Conservation (phyloP, 2,797 vertebrate species). For the Lophotriccus pileatus region DNA sequence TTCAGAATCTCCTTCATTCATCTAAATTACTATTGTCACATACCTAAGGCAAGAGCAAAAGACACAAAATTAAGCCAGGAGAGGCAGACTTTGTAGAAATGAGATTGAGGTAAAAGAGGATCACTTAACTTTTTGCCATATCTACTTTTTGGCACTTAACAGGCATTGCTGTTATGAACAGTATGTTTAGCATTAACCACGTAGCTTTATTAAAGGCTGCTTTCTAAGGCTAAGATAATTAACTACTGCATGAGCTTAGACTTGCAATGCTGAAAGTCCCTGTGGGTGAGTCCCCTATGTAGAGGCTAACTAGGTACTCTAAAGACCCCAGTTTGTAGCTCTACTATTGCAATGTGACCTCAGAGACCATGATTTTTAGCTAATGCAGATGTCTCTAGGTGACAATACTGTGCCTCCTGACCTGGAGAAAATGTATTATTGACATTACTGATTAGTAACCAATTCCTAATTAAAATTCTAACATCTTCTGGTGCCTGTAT, state of each 20-base stretch:
- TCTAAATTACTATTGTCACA: neutral
- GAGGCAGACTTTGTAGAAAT: neutral
- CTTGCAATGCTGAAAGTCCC: neutral
- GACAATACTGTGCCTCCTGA: neutral
- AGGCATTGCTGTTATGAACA: neutral
- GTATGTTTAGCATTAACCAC: rapidly evolving
- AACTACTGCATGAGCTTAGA: neutral
- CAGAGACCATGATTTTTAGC: neutral
- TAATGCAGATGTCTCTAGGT: neutral
- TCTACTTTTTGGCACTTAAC: neutral
- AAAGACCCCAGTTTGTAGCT: neutral
- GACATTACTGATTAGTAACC: neutral
- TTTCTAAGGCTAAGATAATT: neutral
- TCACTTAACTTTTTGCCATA: neutral
- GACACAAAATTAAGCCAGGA: rapidly evolving
- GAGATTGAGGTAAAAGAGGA: neutral
- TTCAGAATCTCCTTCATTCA: neutral
- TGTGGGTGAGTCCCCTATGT: neutral
- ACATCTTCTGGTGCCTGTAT: neutral
- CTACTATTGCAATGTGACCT: neutral
- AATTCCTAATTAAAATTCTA: neutral
- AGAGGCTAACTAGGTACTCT: neutral
- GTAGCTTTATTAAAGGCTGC: neutral
- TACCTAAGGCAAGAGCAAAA: neutral
- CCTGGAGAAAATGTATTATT: neutral